Evolutionary conservation across 2,888 invertebrate species (phyloP).

Genomic region (Ornithoptera alexandrae): DNA sequence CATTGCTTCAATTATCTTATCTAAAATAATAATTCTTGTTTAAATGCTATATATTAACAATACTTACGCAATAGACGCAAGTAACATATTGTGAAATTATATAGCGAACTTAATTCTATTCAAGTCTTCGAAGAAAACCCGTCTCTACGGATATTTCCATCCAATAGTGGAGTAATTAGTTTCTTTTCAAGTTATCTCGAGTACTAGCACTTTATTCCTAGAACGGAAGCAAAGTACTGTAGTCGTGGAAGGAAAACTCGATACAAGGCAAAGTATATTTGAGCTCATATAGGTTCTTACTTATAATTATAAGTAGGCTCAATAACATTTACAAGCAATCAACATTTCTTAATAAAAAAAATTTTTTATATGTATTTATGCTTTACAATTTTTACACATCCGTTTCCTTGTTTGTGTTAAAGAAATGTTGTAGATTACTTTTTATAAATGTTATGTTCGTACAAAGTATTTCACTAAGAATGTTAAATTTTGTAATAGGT

Average conservation of each 20-base stretch:
- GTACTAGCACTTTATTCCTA: conserved; percentile 20
- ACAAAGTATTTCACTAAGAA: background rate
- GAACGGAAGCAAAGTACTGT: conserved; percentile 22
- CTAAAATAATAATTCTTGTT: too few species aligned
- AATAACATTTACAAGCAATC: conserved; percentile 11
- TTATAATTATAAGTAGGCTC: conserved; percentile 6
- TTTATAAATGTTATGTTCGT: background rate
- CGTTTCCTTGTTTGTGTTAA: background rate
- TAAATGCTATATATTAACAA: background rate
- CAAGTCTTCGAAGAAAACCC: conserved; percentile 6
- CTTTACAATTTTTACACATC: background rate
- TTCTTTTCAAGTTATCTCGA: conserved; percentile 12
- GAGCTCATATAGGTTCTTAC: conserved; percentile 11
- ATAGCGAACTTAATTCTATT: background rate
- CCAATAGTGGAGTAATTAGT: conserved; percentile 23
- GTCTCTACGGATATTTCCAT: conserved; percentile 18
- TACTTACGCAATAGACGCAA: background rate
- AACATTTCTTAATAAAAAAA: background rate
- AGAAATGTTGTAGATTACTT: background rate
- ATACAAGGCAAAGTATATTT: conserved; percentile 25
- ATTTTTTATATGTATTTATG: background rate
- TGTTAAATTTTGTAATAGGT: conserved; percentile 49
- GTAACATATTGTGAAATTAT: background rate
- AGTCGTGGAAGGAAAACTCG: conserved; percentile 8
- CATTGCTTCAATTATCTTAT: too few species aligned